These are phyloP conservation scores for Paramuricea clavata DNA, from an alignment of 92 coral and sea anemone genomes.

Conservation along the genomic window DNA sequence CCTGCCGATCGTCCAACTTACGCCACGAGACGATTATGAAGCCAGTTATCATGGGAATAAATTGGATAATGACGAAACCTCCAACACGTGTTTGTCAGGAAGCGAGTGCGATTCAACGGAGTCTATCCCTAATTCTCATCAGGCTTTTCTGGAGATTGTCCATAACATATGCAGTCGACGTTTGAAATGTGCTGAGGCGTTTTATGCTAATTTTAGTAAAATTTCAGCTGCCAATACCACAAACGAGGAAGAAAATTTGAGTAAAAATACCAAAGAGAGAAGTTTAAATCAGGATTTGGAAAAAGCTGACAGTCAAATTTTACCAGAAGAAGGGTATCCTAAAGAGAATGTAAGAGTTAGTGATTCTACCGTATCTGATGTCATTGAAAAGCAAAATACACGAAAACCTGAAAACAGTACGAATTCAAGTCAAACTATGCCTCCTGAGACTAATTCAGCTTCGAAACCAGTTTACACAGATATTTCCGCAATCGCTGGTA, in stretches of 20 bases:
- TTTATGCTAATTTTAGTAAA: constrained; percentile 8
- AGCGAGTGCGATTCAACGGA: constrained; percentile 15
- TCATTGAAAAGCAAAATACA: neutral
- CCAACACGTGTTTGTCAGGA: neutral
- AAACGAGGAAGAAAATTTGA: neutral
- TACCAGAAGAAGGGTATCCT: no score
- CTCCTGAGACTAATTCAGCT: neutral
- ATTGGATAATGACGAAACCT: constrained; percentile 1
- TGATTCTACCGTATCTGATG: constrained; percentile 13
- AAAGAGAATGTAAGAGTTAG: constrained; percentile 19
- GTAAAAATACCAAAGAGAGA: neutral
- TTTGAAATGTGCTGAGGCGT: neutral
- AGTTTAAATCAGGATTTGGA: neutral
- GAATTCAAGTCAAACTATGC: neutral
- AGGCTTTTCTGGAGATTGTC: constrained; percentile 20
- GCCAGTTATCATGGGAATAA: constrained; percentile 30
- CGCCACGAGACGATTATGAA: constrained; percentile 26
- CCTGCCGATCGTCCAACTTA: constrained; percentile 34
- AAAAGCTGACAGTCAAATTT: no score
- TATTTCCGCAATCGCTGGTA: neutral
- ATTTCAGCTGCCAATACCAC: neutral
- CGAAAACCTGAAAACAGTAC: neutral
- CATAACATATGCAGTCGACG: constrained; percentile 32
- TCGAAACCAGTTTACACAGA: neutral
- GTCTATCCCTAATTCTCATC: neutral